Base-by-base conservation (phyloP, 2,797 vertebrate genomes). In the Hoplostethus atlanticus region DNA sequence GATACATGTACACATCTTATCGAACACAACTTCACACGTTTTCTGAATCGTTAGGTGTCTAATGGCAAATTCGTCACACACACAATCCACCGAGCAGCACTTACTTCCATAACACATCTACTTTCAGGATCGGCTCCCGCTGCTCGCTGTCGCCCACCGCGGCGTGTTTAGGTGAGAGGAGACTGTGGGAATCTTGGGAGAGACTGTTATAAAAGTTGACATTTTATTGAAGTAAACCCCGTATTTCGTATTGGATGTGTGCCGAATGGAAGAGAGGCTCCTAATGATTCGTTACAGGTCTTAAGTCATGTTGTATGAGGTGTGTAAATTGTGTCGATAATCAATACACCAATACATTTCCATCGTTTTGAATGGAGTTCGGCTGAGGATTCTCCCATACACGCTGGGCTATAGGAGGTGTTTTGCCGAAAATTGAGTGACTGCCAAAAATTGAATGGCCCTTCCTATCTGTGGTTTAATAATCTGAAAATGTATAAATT, bases 121-220 rank as follows among this genome's bases (percentile, higher is more conserved):
- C 81, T 87, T 84, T 68, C 55, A 5, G 1, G 15, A 55, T 3
- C 31, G 34, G 34, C 6, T 34, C 34, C 4, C 34, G 34, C 34
- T 34, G 34, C 34, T 34, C 34, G 34, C 34, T 34, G 6, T 34
- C 34, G 34, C 34, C 34, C 47, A 7, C 3, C 3, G n/a, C 13
- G 12, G 11, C 16, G 40, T 10, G 40, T 15, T 46, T 42, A 15
- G 6, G 21, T 15, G 11, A 58, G 50, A 56, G 52, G 6, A 44
- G 46, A 66, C 44, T 13, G 53, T 16, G 28, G 16, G 17, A 30
- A n/a, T 44, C 8, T 31, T 5, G 36, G 47, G 10, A 57, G 3
- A 16, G n/a, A 34, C 7, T 1, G n/a, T 70, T 56, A 13, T 36
- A 42, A 63, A 81, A 78, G 66, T 76, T 62, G 16, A 0, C 2